These are phyloP conservation scores for Cepphus grylle DNA, from an alignment of 2,113 vertebrate species.

Conservation along the genomic window DNA sequence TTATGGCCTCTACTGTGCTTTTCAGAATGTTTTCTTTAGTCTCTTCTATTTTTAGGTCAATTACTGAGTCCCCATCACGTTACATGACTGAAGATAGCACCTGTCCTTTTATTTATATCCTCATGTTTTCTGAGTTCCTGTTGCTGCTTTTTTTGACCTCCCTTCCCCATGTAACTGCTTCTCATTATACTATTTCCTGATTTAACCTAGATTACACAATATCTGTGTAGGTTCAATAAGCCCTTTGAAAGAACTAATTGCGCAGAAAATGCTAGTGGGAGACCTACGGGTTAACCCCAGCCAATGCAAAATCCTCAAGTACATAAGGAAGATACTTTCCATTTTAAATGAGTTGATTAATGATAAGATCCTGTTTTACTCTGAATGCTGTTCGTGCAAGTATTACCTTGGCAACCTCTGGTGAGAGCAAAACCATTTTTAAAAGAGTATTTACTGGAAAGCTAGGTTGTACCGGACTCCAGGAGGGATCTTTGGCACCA, in stretches of 20 bases:
- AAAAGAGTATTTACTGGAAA: background rate
- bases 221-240: background rate
- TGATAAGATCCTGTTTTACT: background rate
- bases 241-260: background rate
- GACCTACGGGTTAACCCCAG: background rate
- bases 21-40: constrained; percentile 15
- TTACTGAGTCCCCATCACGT: constrained; percentile 38
- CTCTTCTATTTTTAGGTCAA: constrained; percentile 52
- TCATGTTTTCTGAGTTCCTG: constrained; percentile 34
- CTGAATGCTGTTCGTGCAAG: background rate
- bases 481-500: background rate
- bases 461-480: background rate
- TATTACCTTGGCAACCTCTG: background rate
- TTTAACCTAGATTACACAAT: constrained; percentile 34
- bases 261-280: background rate
- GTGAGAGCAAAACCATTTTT: background rate
- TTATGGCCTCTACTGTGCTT: background rate
- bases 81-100: constrained; percentile 48
- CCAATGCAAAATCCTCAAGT: constrained; percentile 1
- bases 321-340: background rate
- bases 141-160: constrained; percentile 28
- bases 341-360: background rate
- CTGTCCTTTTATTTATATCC: constrained; percentile 61
- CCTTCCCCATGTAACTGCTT: background rate
- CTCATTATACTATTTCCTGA: constrained; percentile 30